These are phyloP conservation scores for Proales similis DNA, from an alignment of 1,140 invertebrate genomes.

Conservation along the genomic window DNA sequence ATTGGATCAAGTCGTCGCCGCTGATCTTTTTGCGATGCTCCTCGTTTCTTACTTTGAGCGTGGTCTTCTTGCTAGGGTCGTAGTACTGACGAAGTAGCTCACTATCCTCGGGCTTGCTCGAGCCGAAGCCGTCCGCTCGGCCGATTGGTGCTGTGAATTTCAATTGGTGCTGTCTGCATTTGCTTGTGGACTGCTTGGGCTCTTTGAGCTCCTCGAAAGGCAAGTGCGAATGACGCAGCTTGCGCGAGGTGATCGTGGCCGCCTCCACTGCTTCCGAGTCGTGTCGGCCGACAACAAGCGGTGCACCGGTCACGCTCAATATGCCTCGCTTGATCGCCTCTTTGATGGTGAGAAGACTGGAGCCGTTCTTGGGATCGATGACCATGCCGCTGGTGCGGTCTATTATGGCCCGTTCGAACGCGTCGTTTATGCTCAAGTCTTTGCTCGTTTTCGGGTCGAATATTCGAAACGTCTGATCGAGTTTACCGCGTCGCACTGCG, in stretches of 20 bases:
- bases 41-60: conserved; percentile 9
- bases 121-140: too few species aligned
- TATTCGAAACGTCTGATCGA: conserved; percentile 24
- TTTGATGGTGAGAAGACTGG: conserved; percentile 2
- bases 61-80: neutral
- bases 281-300: conserved; percentile 16
- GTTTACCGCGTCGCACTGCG: conserved; percentile 16
- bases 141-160: too few species aligned
- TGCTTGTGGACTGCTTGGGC: conserved; percentile 1
- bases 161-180: neutral
- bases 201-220: conserved; percentile 24
- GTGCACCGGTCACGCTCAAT: conserved; percentile 28
- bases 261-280: conserved; percentile 24
- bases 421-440: conserved; percentile 20
- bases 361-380: conserved; percentile 4
- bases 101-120: too few species aligned
- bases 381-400: conserved; percentile 30
- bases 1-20: neutral
- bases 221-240: conserved; percentile 1
- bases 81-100: too few species aligned
- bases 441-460: conserved; percentile 28
- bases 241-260: conserved; percentile 17
- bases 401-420: conserved; percentile 10
- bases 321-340: conserved; percentile 29
- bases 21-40: conserved; percentile 26